Percentiles rank a stretch among this genome's conserved stretches.
These are phyloP conservation scores for Panopea generosa DNA, from an alignment of 2,888 invertebrate genomes.

Conservation along the genomic window DNA sequence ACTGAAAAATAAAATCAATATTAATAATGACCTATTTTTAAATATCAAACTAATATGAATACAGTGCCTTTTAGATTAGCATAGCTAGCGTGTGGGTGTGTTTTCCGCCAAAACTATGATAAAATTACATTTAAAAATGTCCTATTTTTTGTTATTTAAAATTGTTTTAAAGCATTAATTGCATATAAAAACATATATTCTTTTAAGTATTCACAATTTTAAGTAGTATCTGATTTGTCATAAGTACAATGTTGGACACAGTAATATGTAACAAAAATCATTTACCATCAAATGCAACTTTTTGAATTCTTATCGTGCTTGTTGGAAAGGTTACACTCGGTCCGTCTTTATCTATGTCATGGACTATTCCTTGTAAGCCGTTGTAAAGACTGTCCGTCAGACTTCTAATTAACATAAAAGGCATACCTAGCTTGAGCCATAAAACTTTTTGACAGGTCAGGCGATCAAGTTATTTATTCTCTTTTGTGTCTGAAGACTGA, in stretches of 20 bases:
- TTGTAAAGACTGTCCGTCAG: conserved; percentile 4
- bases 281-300: not conserved
- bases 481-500: conserved; percentile 7
- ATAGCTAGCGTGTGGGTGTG: too few relatives aligned
- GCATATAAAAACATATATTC: not conserved
- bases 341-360: not conserved
- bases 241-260: too few relatives aligned
- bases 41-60: too few relatives aligned
- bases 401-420: conserved; percentile 19
- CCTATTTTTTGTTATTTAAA: not conserved
- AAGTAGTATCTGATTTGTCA: too few relatives aligned
- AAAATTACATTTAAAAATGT: not conserved
- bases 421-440: conserved; percentile 17
- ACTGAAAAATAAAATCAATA: not conserved
- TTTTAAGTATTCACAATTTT: too few relatives aligned
- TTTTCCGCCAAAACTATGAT: not conserved
- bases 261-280: not conserved
- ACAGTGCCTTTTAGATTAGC: too few relatives aligned
- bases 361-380: conserved; percentile 4
- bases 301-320: not conserved
- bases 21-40: too few relatives aligned
- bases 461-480: not conserved
- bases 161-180: not conserved
- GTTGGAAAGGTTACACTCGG: not conserved
- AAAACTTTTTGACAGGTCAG: not conserved